Conservation (phyloP, 2,113 vertebrate species). For the Dasypus novemcinctus region DNA sequence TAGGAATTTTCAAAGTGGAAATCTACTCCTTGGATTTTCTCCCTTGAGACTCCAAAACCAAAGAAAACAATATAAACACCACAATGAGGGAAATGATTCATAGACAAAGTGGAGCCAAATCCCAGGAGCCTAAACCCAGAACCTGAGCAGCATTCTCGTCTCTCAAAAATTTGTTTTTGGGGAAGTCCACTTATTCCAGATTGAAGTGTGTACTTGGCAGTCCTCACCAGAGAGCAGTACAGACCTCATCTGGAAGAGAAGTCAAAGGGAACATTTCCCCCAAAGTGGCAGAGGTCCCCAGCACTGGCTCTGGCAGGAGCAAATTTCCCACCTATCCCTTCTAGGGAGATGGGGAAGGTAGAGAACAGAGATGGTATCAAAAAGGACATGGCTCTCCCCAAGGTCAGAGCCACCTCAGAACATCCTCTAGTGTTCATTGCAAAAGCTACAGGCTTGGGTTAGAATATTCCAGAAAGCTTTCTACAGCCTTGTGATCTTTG, state of each 20-base stretch:
- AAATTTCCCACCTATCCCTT: background rate
- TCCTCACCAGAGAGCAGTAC: background rate
- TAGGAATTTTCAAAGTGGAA: background rate
- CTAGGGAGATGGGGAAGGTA: background rate
- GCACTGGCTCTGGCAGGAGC: background rate
- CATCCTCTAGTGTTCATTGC: background rate
- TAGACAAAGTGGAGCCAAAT: background rate
- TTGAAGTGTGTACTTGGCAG: background rate
- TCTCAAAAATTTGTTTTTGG: background rate
- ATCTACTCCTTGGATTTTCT: slow-evolving; percentile 11
- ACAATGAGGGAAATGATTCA: background rate
- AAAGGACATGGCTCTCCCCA: background rate
- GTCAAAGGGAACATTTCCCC: background rate
- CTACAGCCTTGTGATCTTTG: background rate
- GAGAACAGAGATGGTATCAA: background rate
- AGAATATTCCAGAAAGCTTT: background rate
- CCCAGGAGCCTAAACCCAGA: background rate
- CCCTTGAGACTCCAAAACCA: background rate
- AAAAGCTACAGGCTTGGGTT: background rate
- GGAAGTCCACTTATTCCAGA: background rate
- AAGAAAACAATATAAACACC: background rate
- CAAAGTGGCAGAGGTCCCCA: background rate
- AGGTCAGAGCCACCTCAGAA: background rate
- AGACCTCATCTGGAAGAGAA: background rate
- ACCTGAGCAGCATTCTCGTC: background rate